Evolutionary conservation across 2,113 vertebrate species (phyloP), one percentile per base, ranked within the genome.

Genomic region (Platanista minor): DNA sequence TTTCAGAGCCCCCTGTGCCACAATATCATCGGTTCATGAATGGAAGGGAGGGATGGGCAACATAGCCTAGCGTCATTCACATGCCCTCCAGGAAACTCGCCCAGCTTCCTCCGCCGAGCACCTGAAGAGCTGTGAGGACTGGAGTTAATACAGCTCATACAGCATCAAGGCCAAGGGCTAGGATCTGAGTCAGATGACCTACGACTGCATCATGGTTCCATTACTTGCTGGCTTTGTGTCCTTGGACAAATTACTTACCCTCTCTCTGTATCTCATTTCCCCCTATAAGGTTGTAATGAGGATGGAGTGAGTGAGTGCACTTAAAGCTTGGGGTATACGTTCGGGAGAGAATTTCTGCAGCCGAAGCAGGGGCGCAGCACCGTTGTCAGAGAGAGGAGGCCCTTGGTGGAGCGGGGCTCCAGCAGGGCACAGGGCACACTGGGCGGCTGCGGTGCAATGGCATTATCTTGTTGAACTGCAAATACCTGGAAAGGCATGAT

Each of bases 391-490:
- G 18, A 12, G 36, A 14, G 41, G 27, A 54, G 25, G 3, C 43
- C 83, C 21, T 23, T 17, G 13, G 54, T 5, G 15, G 31, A 11
- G 7, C 0, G 1, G 57, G 46, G 11, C 11, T 20, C 20, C 46
- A 3, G 46, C 6, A 41, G 59, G 54, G 9, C 29, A 6, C 15
- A 23, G 46, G 7, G 14, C 7, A 31, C 4, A 0, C 18, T 1
- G 64, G 52, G n/a, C 0, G 5, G 75, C 74, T 8, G 20, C 0
- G 27, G 33, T 1, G 3, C 20, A 10, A 1, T 0, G 2, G 78
- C 13, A 10, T 6, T 6, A 5, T 11, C 21, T 52, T 20, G 88
- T 4, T 64, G 41, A 49, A 14, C 23, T 18, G 74, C 43, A 39
- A 52, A 6, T 23, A 46, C 5, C 11, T 5, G 61, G 61, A 57